phyloP scores from a whole-genome alignment of 92 coral and sea anemone genomes.

The Bergia puertoricense region DNA sequence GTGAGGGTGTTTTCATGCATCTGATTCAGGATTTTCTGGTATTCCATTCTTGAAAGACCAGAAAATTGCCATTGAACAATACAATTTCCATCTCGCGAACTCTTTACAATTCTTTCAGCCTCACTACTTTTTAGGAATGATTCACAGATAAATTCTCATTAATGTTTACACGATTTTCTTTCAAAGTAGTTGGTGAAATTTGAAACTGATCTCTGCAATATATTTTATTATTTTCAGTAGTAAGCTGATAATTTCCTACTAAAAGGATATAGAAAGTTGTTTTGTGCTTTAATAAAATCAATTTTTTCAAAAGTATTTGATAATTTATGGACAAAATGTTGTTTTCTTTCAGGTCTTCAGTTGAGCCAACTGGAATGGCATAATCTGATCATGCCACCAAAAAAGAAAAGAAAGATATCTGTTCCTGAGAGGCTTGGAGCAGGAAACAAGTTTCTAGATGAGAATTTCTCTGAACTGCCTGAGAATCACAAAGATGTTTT shows the following conservation, averaged over 20 bases:
- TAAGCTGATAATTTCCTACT: neutral
- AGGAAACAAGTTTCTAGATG: neutral
- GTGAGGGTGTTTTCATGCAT: neutral
- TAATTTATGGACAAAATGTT: neutral
- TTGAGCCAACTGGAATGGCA: neutral
- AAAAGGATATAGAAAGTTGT: neutral
- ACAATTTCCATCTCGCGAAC: neutral
- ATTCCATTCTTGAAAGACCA: too few species aligned
- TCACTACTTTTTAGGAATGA: neutral
- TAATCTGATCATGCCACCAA: neutral
- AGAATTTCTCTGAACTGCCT: neutral
- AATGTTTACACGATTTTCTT: neutral
- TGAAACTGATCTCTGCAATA: neutral
- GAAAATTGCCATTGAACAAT: neutral
- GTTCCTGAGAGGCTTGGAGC: neutral
- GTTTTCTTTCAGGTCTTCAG: neutral
- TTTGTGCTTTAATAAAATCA: neutral
- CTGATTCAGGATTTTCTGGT: neutral
- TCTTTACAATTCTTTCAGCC: neutral
- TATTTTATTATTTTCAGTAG: neutral
- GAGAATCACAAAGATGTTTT: neutral
- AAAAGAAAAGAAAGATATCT: neutral
- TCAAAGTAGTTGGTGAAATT: neutral
- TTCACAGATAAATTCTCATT: constrained; percentile 9
- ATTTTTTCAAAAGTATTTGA: too few species aligned